Base-by-base conservation (phyloP, 2,113 vertebrate species). In the Gobiocypris rarus region DNA sequence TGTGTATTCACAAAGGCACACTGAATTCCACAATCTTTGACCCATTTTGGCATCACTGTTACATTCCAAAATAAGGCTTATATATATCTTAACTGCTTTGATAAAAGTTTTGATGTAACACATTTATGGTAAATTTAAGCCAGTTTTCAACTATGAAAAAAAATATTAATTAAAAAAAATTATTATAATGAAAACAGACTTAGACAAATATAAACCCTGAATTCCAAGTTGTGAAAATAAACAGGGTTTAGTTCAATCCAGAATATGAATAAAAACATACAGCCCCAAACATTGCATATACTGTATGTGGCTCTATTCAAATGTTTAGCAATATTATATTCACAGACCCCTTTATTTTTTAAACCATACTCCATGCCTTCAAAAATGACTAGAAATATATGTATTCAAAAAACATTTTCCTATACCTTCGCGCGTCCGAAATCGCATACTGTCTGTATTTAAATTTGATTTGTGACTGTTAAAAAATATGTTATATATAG, bases 1-100 rank as follows among this genome's bases (percentile, higher is more conserved):
- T 15, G 19, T 65, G 59, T 54, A 15, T 77, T 84, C 70, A 84
- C 63, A 70, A 82, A 70, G 75, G 67, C 74, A 83, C 83, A 65
- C 75, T 82, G 43, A 15, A 50, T 86, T 75, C 14, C 38, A 78
- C 14, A 24, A 73, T 48, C 24, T 82, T 54, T 63, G 38, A 19
- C 80, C 63, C 17, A 78, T 43, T 78, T 77, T 59, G 81, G 74
- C 22, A 78, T 73, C 26, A 61, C 13, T 76, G 28, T 71, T 83
- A 86, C 65, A 86, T 78, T 83, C 28, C 8, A 41, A 22, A 54
- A 7, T 43, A 73, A 86, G 43, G 38, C 56, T 81, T 10, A 50
- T 50, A 50, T 50, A 19, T 59, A 17, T 31, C 24, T 63, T 59
- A 73, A 74, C 17, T 26, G 11, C 9, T 38, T 24, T 38, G 24